phyloP scores from a whole-genome alignment of 2,113 vertebrate genomes.

The Notarius quadriscutis region DNA sequence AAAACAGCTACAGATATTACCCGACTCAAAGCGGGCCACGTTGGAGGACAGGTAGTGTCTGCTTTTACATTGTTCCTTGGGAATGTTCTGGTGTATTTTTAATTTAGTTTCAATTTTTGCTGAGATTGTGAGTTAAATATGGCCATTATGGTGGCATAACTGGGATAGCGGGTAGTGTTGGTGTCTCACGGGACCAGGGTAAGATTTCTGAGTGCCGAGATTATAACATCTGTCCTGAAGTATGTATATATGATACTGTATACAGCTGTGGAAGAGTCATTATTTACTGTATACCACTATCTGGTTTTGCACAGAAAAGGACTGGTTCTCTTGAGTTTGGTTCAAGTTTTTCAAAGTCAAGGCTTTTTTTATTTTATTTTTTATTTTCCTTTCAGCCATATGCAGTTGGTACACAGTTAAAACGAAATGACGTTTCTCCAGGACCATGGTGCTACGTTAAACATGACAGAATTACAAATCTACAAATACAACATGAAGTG shows the following conservation, averaged over 20 bases:
- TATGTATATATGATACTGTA: not conserved
- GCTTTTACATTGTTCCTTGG: not conserved
- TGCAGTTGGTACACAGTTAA: too few species aligned
- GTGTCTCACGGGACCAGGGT: not conserved
- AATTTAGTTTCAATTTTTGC: not conserved
- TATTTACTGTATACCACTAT: not conserved
- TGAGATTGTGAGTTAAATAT: not conserved
- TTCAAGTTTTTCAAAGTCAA: not conserved
- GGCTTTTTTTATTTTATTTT: too few species aligned
- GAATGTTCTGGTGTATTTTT: not conserved
- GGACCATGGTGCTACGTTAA: too few species aligned
- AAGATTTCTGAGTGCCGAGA: not conserved
- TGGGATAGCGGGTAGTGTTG: not conserved
- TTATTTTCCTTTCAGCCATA: too few species aligned
- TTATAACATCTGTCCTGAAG: not conserved
- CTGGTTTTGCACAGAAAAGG: not conserved
- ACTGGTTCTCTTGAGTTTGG: not conserved
- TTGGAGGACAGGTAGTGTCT: conserved; percentile 85
- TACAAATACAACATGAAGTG: too few species aligned
- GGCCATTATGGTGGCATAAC: not conserved
- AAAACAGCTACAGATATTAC: conserved; percentile 78
- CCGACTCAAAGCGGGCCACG: conserved; percentile 77
- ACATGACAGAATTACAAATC: too few species aligned
- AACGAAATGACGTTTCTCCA: too few species aligned
- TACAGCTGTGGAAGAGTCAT: not conserved